Evolutionary conservation across 2,113 vertebrate species (phyloP).

Genomic region (Dunckerocampus dactyliophorus): DNA sequence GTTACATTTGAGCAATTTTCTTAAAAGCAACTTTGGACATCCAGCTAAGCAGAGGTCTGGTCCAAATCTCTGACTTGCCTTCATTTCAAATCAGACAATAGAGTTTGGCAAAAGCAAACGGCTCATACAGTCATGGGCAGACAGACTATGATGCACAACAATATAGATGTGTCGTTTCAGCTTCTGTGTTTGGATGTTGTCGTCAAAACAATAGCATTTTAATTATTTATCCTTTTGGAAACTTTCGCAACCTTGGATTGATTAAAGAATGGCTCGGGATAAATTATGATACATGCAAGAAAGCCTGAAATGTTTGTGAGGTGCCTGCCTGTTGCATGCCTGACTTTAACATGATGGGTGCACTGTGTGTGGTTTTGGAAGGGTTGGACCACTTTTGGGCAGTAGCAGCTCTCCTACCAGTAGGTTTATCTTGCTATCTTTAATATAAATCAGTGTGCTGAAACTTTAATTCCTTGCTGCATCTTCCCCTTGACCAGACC

Average conservation of each 20-base stretch:
- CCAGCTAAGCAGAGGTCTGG: constrained; percentile 46
- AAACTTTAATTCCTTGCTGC: constrained; percentile 40
- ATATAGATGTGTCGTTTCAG: constrained; percentile 19
- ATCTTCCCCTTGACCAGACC: constrained; percentile 29
- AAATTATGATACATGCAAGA: too few relatives aligned
- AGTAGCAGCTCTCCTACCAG: constrained; percentile 23
- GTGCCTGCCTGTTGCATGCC: background rate
- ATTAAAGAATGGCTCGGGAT: too few relatives aligned
- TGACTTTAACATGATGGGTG: constrained; percentile 8
- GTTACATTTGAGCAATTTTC: constrained; percentile 47
- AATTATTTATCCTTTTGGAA: too few relatives aligned
- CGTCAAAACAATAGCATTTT: too few relatives aligned
- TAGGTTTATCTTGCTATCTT: constrained; percentile 40
- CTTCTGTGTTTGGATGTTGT: background rate
- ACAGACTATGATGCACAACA: constrained; percentile 23
- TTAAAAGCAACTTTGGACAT: constrained; percentile 44
- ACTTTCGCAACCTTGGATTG: too few relatives aligned
- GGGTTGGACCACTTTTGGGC: constrained; percentile 1
- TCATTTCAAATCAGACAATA: constrained; percentile 55
- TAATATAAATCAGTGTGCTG: constrained; percentile 37
- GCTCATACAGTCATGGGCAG: constrained; percentile 20
- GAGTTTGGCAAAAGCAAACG: constrained; percentile 31
- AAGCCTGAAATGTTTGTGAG: too few relatives aligned
- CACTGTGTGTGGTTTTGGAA: background rate
- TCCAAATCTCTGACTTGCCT: constrained; percentile 38